Evolutionary conservation across 2,888 invertebrate species (phyloP), one percentile per base, ranked within the genome.

Genomic region (Dendrolimus houi): DNA sequence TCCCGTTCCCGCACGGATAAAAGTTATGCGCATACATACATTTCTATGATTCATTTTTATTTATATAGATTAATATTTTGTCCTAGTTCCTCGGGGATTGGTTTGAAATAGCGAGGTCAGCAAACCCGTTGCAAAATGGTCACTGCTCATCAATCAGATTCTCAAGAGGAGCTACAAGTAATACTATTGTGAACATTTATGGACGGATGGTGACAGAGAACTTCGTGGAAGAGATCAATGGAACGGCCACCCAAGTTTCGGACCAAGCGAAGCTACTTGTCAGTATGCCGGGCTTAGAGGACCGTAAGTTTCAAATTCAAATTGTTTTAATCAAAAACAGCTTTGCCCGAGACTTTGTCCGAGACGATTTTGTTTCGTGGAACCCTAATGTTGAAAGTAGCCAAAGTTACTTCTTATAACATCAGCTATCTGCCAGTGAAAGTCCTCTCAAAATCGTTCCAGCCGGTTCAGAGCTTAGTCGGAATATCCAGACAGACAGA

Each of bases 21-120:
- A n/a, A n/a, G n/a, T 29, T 29, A 29, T 29, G 6, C 17, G 29
- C 6, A 6, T 29, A 29, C 29, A 29, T 29, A 29, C 29, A 29
- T 29, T 6, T 29, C 29, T 29, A 29, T 6, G 6, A 29, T 29
- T 29, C 29, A 29, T 29, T 29, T 17, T 29, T 29, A 29, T 29
- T 29, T 29, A 29, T 29, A 29, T 6, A 6, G 29, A 29, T 29
- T 29, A 29, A 29, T 29, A 29, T 29, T 29, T 29, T 9, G 55
- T 64, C 62, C 56, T 64, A 88, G 88, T 83, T 86, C 58, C 41
- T 68, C 53, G 85, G 84, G 53, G 64, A 56, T 57, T 89, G 87
- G 88, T 71, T 75, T 62, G 86, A 84, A 54, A 59, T 75, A 13
- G 62, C 68, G 9, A 71, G 80, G 17, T 62, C 81, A 0, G 73